These are phyloP conservation scores for Drosophila nigromelanica DNA, from an alignment of 1,140 invertebrate species.

Conservation along the genomic window DNA sequence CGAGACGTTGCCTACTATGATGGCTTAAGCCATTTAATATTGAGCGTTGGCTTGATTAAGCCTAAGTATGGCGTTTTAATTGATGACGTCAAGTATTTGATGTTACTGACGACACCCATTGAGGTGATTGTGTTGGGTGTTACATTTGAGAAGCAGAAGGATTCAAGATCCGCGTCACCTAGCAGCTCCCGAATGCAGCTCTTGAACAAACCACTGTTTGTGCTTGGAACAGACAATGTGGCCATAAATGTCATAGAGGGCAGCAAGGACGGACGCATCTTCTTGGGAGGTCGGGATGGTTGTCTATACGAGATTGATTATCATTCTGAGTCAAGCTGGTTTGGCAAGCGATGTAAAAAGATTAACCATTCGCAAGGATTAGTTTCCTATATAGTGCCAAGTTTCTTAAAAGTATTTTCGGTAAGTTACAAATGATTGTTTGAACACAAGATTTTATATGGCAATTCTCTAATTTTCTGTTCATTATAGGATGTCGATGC, in stretches of 20 bases:
- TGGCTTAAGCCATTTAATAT: slow-evolving; percentile 94
- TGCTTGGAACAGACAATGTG: slow-evolving; percentile 95
- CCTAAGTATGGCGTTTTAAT: slow-evolving; percentile 95
- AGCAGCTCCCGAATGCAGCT: slow-evolving; percentile 92
- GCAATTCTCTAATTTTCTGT: background rate
- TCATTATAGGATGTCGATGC: slow-evolving; percentile 91
- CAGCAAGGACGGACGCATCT: slow-evolving; percentile 94
- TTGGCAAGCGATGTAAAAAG: slow-evolving; percentile 97
- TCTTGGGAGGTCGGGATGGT: slow-evolving; percentile 97
- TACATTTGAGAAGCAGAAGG: slow-evolving; percentile 65
- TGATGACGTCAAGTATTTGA: slow-evolving; percentile 95
- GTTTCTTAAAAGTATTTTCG: slow-evolving; percentile 91
- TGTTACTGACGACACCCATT: slow-evolving; percentile 95
- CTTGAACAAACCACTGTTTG: slow-evolving; percentile 96
- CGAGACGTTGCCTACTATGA: slow-evolving; percentile 97
- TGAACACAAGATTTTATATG: background rate
- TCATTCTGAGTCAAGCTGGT: slow-evolving; percentile 95
- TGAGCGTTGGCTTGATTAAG: slow-evolving; percentile 93
- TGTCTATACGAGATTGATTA: slow-evolving; percentile 98
- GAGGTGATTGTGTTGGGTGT: slow-evolving; percentile 93
- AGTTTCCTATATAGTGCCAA: slow-evolving; percentile 94
- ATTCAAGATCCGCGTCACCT: slow-evolving; percentile 8
- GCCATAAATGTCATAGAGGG: slow-evolving; percentile 93
- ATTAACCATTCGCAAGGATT: slow-evolving; percentile 96
- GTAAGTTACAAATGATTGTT: slow-evolving; percentile 32